Base-by-base conservation (phyloP, 53 echinoderm and acorn worm genomes). In the Patiria pectinifera region DNA sequence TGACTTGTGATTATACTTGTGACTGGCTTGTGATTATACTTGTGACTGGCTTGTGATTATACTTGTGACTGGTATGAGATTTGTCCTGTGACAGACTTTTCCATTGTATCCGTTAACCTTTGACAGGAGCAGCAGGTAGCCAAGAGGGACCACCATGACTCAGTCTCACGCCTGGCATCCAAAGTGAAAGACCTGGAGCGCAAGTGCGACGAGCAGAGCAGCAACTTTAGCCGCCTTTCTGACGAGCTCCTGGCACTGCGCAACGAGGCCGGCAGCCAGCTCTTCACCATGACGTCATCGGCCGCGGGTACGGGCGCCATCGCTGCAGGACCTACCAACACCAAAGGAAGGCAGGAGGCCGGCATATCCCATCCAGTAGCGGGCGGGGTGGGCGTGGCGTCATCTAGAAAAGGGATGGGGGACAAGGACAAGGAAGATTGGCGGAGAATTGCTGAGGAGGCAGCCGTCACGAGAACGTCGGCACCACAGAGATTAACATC, bases 161-260 rank as follows among this genome's bases (percentile, higher is more conserved):
- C 97, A 0, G 97, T 99, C 59, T 93, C 95, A 13, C 91, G 94
- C 45, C 95, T 99, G 81, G 99, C 96, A 58, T 85, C 93, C 92
- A 99, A 99, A 92, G 99, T 99, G 80, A 94, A 95, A 72, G 91
- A 97, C 82, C 86, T 99, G 74, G 99, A 99, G 94, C 91, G 92
- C 87, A 95, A 96, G 69, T 99, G 97, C 90, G 92, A 95, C 46
- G 99, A 99, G 89, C 97, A 97, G 79, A 95, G 96, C 80, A 94
- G 86, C 78, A 99, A 95, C 84, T 97, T 97, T 62, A 95, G 95
- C 79, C 94, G 95, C 19, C 93, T 97, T 4, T 95, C 99, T 66
- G 91, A 96, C n/a, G 99, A 99, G 87, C 94, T 99, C 35, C 94
- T 95, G 43, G 93, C 93, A 12, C 87, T 99, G 53, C 85, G 97